A percentile compares a stretch with the other conserved stretches of the same genome.
Evolutionary conservation across 2,113 vertebrate species (phyloP).

Genomic region (Petromus typicus): DNA sequence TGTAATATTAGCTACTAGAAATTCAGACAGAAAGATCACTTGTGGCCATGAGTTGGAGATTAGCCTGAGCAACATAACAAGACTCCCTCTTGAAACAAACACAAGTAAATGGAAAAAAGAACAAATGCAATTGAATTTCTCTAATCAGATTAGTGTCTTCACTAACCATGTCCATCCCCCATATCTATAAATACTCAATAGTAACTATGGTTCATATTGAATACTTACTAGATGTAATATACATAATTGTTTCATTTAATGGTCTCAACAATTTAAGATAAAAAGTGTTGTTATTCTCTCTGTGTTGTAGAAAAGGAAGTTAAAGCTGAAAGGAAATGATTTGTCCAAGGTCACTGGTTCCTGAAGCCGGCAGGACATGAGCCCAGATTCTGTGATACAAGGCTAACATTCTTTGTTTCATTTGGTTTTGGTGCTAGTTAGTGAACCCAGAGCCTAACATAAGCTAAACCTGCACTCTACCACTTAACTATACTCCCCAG

Average conservation of each 20-base stretch:
- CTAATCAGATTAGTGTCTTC: background rate
- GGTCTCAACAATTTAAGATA: background rate
- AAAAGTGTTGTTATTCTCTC: background rate
- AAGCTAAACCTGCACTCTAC: background rate
- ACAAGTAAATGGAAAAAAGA: background rate
- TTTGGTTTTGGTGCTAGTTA: background rate
- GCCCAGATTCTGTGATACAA: background rate
- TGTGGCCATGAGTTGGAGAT: background rate
- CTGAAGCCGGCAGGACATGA: background rate
- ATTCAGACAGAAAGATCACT: too few species aligned
- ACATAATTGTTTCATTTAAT: conserved; percentile 33
- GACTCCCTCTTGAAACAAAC: background rate
- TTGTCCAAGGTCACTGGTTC: conserved; percentile 9
- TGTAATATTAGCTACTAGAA: too few species aligned
- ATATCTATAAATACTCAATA: background rate
- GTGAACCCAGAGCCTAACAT: background rate
- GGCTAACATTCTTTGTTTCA: background rate
- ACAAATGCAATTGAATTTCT: background rate
- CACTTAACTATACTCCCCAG: background rate
- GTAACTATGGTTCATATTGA: background rate
- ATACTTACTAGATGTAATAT: conserved; percentile 9
- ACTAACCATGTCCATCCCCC: background rate
- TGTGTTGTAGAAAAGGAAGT: background rate
- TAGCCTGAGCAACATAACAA: background rate
- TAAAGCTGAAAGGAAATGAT: conserved; percentile 40